Conservation (phyloP, 2,113 vertebrate genomes). For the Climacteris rufus region DNA sequence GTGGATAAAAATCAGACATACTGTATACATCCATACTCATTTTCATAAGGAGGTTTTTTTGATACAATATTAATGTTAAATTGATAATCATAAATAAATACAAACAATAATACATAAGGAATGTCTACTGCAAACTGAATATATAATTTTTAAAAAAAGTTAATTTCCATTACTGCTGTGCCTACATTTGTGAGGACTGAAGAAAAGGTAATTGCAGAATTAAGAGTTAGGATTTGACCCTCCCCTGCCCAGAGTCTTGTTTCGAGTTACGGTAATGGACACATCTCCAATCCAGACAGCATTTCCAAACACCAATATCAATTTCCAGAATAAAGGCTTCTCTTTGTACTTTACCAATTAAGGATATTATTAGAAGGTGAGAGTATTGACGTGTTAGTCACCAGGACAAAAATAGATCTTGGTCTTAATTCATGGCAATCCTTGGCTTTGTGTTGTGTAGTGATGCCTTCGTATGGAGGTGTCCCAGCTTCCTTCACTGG, state of each 20-base stretch:
- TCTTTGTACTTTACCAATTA: constrained; percentile 63
- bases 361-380: constrained; percentile 70
- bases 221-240: constrained; percentile 73
- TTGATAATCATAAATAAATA: constrained; percentile 99
- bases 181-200: constrained; percentile 76
- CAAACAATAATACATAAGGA: constrained; percentile 91
- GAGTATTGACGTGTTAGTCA: constrained; percentile 72
- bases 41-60: constrained; percentile 76
- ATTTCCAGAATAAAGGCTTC: constrained; percentile 61
- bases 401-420: constrained; percentile 37
- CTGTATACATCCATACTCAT: constrained; percentile 85
- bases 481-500: constrained; percentile 65
- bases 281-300: constrained; percentile 69
- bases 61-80: constrained; percentile 88
- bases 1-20: constrained; percentile 88
- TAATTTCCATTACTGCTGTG: constrained; percentile 83
- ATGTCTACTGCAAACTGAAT: constrained; percentile 96
- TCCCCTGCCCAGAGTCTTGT: constrained; percentile 66
- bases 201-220: constrained; percentile 77
- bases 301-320: constrained; percentile 62
- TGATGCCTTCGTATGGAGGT: constrained; percentile 43
- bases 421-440: constrained; percentile 63
- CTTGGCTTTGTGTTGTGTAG: constrained; percentile 56
- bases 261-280: constrained; percentile 57
- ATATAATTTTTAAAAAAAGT: constrained; percentile 81